A percentile compares a stretch with the other conserved stretches of the same genome.
phyloP scores from a whole-genome alignment of 2,888 invertebrate genomes.

The Criorhina ranunculi region DNA sequence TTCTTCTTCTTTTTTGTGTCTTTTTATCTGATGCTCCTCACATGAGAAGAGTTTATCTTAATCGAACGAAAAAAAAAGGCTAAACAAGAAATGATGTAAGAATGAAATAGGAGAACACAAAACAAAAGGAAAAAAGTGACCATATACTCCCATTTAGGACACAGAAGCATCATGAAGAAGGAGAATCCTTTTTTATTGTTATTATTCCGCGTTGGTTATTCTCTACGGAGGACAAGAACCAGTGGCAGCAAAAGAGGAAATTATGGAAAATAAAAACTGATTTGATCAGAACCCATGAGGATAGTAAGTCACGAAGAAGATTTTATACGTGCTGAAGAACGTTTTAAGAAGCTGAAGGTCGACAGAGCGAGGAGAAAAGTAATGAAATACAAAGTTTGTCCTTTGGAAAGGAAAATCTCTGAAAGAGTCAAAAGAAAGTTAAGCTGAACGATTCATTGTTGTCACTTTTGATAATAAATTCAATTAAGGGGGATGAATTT shows the following conservation, averaged over 20 bases:
- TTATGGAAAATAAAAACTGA: conserved; percentile 49
- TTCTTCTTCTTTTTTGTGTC: background rate
- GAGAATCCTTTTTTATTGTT: conserved; percentile 41
- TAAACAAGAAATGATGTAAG: conserved; percentile 34
- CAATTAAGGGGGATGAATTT: no score
- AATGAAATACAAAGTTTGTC: background rate
- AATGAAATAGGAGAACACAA: conserved; percentile 13
- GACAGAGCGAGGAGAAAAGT: background rate
- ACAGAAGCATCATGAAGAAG: conserved; percentile 12
- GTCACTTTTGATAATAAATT: no score
- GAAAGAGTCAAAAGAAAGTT: background rate
- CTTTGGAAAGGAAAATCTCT: background rate
- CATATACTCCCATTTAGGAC: conserved; percentile 14
- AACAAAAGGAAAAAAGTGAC: background rate
- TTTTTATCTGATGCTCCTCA: conserved; percentile 28
- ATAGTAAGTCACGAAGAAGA: conserved; percentile 14
- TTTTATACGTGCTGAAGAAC: background rate
- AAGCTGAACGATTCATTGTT: no score
- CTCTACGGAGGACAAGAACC: conserved; percentile 22
- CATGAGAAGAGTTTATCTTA: conserved; percentile 48
- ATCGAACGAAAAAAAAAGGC: conserved; percentile 38
- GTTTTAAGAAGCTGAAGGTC: background rate
- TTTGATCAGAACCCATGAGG: conserved; percentile 50
- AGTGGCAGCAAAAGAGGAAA: conserved; percentile 10
- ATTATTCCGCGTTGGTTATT: conserved; percentile 29